Percentiles rank a stretch among this genome's conserved stretches.
Conservation (phyloP, 1,140 invertebrate species). For the Diploscapter pachys region DNA sequence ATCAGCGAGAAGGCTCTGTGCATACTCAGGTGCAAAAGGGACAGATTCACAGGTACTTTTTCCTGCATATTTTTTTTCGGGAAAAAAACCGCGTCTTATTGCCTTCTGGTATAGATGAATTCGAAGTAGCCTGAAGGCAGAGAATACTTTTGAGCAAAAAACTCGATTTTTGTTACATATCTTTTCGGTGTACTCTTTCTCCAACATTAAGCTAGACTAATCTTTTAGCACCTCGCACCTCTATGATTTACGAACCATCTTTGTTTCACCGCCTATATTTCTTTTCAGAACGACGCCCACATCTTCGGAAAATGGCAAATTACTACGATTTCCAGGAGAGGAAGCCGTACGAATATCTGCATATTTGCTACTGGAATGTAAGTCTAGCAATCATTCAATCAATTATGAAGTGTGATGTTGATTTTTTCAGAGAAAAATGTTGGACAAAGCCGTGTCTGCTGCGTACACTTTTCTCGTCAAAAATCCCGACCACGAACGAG, state of each 20-base stretch:
- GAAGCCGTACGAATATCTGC: conserved; percentile 28
- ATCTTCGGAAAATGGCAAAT: conserved; percentile 14
- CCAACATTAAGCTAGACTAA: not conserved
- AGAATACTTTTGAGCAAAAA: not conserved
- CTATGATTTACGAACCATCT: not conserved
- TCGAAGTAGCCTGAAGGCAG: not conserved
- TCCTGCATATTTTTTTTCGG: not conserved
- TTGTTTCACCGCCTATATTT: not conserved
- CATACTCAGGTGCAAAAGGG: conserved; percentile 20
- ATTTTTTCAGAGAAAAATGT: not conserved
- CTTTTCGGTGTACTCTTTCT: not conserved
- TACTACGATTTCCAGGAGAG: conserved; percentile 26
- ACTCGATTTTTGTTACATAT: not conserved
- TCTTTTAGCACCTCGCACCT: not conserved
- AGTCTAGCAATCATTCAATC: not conserved
- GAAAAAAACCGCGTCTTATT: not conserved
- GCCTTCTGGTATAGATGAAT: not conserved
- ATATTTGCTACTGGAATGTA: conserved; percentile 27
- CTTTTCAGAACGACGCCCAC: conserved; percentile 1
- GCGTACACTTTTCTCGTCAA: conserved; percentile 27
- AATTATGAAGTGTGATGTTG: not conserved
- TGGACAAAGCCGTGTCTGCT: conserved; percentile 12
- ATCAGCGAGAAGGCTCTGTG: conserved; percentile 18
- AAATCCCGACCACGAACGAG: conserved; percentile 21
- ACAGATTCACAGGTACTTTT: conserved; percentile 19